Percentiles rank a stretch among this genome's conserved stretches.
Evolutionary conservation across 2,113 vertebrate species (phyloP).

Genomic region (Lophura nycthemera): DNA sequence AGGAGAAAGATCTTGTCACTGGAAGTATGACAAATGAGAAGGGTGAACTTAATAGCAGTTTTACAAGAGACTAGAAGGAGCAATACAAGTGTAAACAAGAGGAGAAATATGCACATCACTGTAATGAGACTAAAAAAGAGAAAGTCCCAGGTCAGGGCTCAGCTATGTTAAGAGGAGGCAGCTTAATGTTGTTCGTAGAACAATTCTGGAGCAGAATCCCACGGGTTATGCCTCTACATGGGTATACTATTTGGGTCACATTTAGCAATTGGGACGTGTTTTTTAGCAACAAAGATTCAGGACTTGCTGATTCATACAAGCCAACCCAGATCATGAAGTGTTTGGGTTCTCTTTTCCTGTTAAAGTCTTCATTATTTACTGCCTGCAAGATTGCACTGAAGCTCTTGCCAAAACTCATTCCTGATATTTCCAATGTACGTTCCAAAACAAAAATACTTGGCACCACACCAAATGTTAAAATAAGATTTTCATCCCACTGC

Average conservation of each 20-base stretch:
- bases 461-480: slow-evolving; percentile 58
- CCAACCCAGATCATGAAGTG: slow-evolving; percentile 44
- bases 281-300: slow-evolving; percentile 48
- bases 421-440: slow-evolving; percentile 50
- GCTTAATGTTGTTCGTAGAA: background rate
- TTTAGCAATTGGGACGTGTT: slow-evolving; percentile 25
- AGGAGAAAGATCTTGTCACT: slow-evolving; percentile 25
- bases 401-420: slow-evolving; percentile 58
- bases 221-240: slow-evolving; percentile 58
- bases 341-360: slow-evolving; percentile 66
- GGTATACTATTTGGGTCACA: slow-evolving; percentile 41
- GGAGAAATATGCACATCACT: slow-evolving; percentile 23
- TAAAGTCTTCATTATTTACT: slow-evolving; percentile 67
- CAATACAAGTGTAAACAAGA: slow-evolving; percentile 43
- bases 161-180: slow-evolving; percentile 43
- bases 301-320: slow-evolving; percentile 65
- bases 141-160: slow-evolving; percentile 50
- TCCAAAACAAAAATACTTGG: slow-evolving; percentile 62
- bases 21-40: slow-evolving; percentile 47
- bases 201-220: slow-evolving; percentile 34
- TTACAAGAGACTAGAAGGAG: slow-evolving; percentile 60
- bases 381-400: slow-evolving; percentile 52
- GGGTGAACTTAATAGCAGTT: slow-evolving; percentile 51
- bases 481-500: slow-evolving; percentile 49
- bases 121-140: slow-evolving; percentile 46